Percentiles rank a stretch among this genome's conserved stretches.
phyloP scores from a whole-genome alignment of 2,888 invertebrate species.

The Romanomermis culicivorax region DNA sequence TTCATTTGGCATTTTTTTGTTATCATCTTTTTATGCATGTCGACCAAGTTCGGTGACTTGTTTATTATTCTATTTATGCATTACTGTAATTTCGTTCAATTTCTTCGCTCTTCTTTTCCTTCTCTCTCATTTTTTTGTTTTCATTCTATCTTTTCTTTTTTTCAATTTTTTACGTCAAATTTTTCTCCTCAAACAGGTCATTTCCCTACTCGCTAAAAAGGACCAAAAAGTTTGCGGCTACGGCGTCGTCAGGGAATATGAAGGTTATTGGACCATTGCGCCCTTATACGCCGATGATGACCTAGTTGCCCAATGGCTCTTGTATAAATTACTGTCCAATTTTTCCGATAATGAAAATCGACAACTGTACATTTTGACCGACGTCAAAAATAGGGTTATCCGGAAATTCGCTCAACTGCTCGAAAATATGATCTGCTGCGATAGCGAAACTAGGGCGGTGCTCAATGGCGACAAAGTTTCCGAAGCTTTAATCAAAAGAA shows the following conservation, averaged over 20 bases:
- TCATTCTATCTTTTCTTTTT: too few species aligned
- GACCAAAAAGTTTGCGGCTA: background rate
- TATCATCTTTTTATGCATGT: too few species aligned
- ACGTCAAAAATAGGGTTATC: background rate
- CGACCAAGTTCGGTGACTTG: too few species aligned
- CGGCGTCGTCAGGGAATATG: background rate
- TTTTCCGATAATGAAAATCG: background rate
- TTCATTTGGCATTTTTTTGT: too few species aligned
- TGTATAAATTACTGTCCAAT: background rate
- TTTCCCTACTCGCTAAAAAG: background rate
- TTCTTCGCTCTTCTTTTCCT: too few species aligned
- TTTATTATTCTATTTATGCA: too few species aligned
- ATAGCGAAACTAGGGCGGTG: background rate
- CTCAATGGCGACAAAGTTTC: background rate
- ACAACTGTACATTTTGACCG: background rate
- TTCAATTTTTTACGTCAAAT: too few species aligned
- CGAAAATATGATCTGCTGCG: background rate
- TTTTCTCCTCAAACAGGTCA: too few species aligned
- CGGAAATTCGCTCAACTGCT: background rate
- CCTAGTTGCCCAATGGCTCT: background rate
- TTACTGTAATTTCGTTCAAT: too few species aligned
- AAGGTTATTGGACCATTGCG: background rate
- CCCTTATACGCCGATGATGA: slow-evolving; percentile 2
- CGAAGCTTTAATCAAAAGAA: too few species aligned
- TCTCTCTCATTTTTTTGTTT: too few species aligned